Base-by-base conservation (phyloP, 2,113 vertebrate species). In the Nothobranchius kuhntae region DNA sequence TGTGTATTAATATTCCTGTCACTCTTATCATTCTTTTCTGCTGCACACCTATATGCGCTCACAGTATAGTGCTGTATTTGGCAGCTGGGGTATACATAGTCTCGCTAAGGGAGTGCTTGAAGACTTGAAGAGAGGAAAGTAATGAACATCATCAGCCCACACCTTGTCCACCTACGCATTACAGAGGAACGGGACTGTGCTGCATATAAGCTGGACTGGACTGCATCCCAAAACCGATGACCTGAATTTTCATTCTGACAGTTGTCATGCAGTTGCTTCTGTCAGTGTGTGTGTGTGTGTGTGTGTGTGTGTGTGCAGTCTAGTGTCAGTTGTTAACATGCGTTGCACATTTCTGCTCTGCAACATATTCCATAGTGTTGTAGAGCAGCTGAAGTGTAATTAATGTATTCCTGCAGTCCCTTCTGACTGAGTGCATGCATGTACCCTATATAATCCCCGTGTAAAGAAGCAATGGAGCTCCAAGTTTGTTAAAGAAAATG, bases 81-180 rank as follows among this genome's bases (percentile, higher is more conserved):
- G 77, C 83, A 88, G 76, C 52, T 47, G 42, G 72, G 84, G 70
- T 86, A 87, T 78, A 85, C 76, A 82, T 84, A 88, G 84, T 65
- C 83, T 86, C 78, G 73, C 68, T 65, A 72, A 65, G 73, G 67
- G 67, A 86, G 77, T 35, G 38, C 69, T 70, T 78, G 73, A 78
- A 81, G 65, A 79, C 73, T 75, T 6, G 53, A 75, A 65, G 75
- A 87, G 68, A 82, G 78, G 63, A 87, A 81, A 86, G 87, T 87
- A 87, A 84, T 87, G 83, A 89, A 87, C 82, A 87, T 83, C 82
- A 87, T 79, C 78, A 86, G 82, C 86, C 86, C 85, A 86, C 89
- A 89, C 87, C 82, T 85, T 85, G 81, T 88, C 85, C 86, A 71
- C 89, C 90, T 84, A 82, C 90, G 53, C 89, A 59, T 79, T 76